These are phyloP conservation scores for Rutilus rutilus DNA, from an alignment of 2,113 vertebrate species.

Conservation along the genomic window DNA sequence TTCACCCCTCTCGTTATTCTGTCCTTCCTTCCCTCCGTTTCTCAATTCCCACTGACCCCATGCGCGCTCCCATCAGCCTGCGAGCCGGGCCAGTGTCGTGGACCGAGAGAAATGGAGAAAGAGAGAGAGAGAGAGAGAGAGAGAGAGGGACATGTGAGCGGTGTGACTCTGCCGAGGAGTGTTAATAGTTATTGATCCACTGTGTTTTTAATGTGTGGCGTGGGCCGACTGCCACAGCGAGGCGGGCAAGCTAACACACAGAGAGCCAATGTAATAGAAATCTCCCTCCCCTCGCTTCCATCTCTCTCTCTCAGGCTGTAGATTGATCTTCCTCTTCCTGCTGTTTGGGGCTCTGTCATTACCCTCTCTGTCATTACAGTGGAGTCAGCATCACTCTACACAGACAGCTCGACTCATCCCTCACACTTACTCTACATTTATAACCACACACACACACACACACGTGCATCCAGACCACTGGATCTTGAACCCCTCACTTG, in stretches of 20 bases:
- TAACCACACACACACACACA: conserved; percentile 89
- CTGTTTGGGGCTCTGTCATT: conserved; percentile 99
- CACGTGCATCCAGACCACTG: background rate
- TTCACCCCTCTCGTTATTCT: conserved; percentile 58
- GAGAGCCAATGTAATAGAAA: conserved; percentile 83
- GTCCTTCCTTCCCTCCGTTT: conserved; percentile 66
- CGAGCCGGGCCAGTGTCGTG: conserved; percentile 95
- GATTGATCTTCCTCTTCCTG: conserved; percentile 99
- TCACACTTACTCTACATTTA: conserved; percentile 95
- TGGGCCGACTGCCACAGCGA: conserved; percentile 67
- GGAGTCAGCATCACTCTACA: conserved; percentile 99
- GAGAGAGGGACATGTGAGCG: conserved; percentile 91
- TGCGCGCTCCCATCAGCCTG: conserved; percentile 84
- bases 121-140: conserved; percentile 79
- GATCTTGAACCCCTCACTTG: conserved; percentile 67
- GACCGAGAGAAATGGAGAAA: conserved; percentile 74
- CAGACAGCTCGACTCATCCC: conserved; percentile 99
- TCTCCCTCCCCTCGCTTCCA: conserved; percentile 74
- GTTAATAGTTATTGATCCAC: conserved; percentile 99
- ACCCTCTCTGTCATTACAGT: conserved; percentile 99
- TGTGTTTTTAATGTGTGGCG: conserved; percentile 92
- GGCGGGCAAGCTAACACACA: conserved; percentile 90
- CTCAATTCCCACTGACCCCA: conserved; percentile 90
- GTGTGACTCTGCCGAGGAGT: conserved; percentile 98
- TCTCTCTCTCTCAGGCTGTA: conserved; percentile 90